These are phyloP conservation scores for Dicaeum eximium DNA, from an alignment of 2,113 vertebrate genomes.

Conservation along the genomic window DNA sequence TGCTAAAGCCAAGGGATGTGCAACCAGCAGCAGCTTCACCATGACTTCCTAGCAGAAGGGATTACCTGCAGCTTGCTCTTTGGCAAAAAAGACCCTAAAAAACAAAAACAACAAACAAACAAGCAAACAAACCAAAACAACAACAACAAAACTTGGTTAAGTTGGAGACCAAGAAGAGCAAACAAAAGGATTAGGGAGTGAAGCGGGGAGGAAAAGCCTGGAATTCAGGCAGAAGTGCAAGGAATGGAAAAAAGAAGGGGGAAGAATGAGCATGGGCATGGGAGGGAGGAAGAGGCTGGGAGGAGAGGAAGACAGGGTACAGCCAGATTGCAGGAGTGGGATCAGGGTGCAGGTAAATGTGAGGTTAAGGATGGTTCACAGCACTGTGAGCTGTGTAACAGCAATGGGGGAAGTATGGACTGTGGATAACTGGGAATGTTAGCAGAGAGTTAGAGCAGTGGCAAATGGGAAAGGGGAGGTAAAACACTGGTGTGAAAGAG, in stretches of 20 bases:
- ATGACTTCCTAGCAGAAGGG: background rate
- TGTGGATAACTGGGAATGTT: background rate
- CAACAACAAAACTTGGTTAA: background rate
- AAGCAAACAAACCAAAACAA: too few relatives aligned
- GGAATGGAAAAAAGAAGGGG: background rate
- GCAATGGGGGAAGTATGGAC: background rate
- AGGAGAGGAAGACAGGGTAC: background rate
- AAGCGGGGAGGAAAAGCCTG: background rate
- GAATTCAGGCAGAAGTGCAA: background rate
- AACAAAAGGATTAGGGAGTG: background rate
- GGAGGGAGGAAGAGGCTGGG: background rate
- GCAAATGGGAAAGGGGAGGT: background rate
- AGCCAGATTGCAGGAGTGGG: background rate
- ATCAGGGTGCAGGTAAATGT: background rate
- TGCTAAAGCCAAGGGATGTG: background rate
- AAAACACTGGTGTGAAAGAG: background rate
- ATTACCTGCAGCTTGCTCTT: background rate
- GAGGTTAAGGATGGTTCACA: background rate
- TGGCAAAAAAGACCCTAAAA: background rate
- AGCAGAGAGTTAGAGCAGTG: background rate
- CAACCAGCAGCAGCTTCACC: background rate
- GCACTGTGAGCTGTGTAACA: background rate
- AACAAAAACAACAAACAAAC: too few relatives aligned
- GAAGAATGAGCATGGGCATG: background rate
- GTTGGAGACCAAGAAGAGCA: fast-evolving